Evolutionary conservation across 2,113 vertebrate species (phyloP).

Genomic region (Entelurus aequoreus): DNA sequence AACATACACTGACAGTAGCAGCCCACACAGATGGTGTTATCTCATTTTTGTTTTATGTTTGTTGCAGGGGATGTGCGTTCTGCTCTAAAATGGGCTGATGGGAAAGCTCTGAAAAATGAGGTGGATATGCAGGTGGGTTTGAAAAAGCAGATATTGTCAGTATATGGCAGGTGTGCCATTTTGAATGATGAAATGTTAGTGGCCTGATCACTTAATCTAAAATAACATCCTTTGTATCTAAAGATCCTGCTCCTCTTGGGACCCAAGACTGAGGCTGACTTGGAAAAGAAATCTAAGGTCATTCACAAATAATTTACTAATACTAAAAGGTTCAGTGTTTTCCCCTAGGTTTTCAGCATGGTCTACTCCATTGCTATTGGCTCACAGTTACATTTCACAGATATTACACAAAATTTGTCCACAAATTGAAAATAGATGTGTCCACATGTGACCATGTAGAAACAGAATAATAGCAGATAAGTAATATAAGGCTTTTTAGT

Average conservation of each 20-base stretch:
- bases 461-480: neutral
- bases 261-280: conserved; percentile 88
- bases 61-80: conserved; percentile 82
- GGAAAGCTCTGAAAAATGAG: conserved; percentile 93
- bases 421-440: neutral
- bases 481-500: neutral
- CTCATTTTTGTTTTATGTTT: conserved; percentile 4
- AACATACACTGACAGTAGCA: neutral
- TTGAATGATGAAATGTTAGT: neutral
- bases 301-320: neutral
- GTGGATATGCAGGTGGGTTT: conserved; percentile 91
- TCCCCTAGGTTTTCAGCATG: neutral
- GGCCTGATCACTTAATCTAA: neutral
- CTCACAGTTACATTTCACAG: too few species aligned
- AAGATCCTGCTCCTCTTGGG: conserved; percentile 93
- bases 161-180: neutral
- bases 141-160: neutral
- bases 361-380: too few species aligned
- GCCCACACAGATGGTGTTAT: too few species aligned
- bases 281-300: conserved; percentile 95
- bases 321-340: neutral
- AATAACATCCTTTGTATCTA: conserved; percentile 4
- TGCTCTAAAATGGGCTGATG: conserved; percentile 90
- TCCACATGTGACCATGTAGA: neutral
- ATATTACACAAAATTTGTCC: neutral